Percentiles rank a stretch among this genome's conserved stretches.
Evolutionary conservation across 2,113 vertebrate genomes (phyloP).

Genomic region (Syrrhaptes paradoxus): DNA sequence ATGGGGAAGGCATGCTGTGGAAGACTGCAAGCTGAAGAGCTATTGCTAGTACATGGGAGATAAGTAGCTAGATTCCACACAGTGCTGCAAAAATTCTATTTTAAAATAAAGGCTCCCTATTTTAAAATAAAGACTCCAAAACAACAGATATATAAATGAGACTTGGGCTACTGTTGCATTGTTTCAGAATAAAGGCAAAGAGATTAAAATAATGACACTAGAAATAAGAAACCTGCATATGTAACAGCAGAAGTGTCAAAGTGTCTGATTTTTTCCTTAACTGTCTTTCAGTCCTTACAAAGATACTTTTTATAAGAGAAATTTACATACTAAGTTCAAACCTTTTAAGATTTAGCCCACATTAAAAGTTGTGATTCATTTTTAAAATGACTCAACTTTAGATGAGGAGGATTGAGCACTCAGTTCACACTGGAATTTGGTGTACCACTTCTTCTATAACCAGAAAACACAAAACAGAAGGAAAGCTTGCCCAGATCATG

Average conservation of each 20-base stretch:
- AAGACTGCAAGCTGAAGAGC: not conserved
- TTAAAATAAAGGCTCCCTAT: not conserved
- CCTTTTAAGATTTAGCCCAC: not conserved
- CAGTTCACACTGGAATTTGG: not conserved
- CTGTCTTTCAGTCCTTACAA: not conserved
- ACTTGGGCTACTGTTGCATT: not conserved
- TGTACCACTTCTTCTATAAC: not conserved
- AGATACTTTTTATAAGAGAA: slow-evolving; percentile 2
- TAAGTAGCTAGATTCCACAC: not conserved
- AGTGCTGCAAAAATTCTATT: not conserved
- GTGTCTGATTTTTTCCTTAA: not conserved
- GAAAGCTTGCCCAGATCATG: not conserved
- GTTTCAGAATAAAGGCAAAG: not conserved
- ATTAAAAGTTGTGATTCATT: slow-evolving; percentile 37
- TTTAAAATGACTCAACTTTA: slow-evolving; percentile 1
- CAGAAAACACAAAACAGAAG: not conserved
- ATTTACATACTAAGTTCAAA: slow-evolving; percentile 19
- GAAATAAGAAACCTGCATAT: not conserved
- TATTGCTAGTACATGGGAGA: not conserved
- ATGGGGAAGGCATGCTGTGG: not conserved
- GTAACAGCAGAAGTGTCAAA: not conserved
- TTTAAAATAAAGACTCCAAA: not conserved
- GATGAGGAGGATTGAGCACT: not conserved
- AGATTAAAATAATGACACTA: not conserved
- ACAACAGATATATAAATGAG: not conserved